Percentiles rank a stretch among this genome's conserved stretches.
phyloP scores from a whole-genome alignment of 2,113 vertebrate genomes.

The Daboia siamensis region DNA sequence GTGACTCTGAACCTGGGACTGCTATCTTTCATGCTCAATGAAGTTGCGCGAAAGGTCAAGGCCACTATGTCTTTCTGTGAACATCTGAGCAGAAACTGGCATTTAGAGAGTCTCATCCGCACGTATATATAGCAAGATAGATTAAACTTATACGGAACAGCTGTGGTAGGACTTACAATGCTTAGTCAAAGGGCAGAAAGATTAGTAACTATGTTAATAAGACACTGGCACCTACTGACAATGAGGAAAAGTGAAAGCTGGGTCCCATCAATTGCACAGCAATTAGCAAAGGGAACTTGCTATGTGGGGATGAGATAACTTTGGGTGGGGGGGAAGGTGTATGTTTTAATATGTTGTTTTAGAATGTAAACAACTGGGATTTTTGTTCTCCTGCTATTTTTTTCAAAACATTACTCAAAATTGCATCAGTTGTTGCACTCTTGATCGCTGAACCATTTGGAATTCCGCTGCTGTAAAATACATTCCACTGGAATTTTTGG shows the following conservation, averaged over 20 bases:
- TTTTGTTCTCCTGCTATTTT: accelerated
- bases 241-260: conserved; percentile 24
- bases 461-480: conserved; percentile 43
- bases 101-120: conserved; percentile 56
- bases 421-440: conserved; percentile 39
- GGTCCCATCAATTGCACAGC: conserved; percentile 11
- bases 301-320: conserved; percentile 27
- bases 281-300: conserved; percentile 17
- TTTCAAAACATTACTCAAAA: conserved; percentile 42
- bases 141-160: conserved; percentile 59
- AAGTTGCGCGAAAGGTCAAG: conserved; percentile 63
- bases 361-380: conserved; percentile 10
- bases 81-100: conserved; percentile 54
- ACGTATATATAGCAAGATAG: conserved; percentile 50
- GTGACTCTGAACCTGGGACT: conserved; percentile 41
- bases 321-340: not conserved
- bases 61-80: conserved; percentile 60
- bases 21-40: conserved; percentile 53
- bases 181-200: conserved; percentile 58
- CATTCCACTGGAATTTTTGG: conserved; percentile 28
- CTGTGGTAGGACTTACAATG: conserved; percentile 49
- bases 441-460: conserved; percentile 48
- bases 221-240: conserved; percentile 46
- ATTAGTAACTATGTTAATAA: conserved; percentile 57
- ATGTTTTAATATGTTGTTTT: conserved; percentile 29